Evolutionary conservation across 2,888 invertebrate genomes (phyloP), one percentile per base, ranked within the genome.

Genomic region (Meliscaeva auricollis): DNA sequence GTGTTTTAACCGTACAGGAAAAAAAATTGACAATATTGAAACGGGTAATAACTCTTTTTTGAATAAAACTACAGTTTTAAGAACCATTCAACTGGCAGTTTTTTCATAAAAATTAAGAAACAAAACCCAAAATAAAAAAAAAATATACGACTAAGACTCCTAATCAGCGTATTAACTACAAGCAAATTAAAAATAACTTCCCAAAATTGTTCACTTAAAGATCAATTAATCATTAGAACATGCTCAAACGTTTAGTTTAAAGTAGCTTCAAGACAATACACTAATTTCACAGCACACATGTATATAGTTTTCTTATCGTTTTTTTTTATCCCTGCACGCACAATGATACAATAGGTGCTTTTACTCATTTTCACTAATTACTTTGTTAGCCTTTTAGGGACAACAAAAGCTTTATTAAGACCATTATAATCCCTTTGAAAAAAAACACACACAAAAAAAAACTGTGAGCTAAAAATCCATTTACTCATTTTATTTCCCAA

Each of bases 401-500:
- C 48, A 32, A 48, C 17, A 32, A 48, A 48, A 64, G 5, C 20
- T 17, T 32, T 32, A 66, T 62, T 26, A 26, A 3, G 1, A 17
- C 30, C 4, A 13, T n/a, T n/a, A n/a, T 38, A 6, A 30, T 11
- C 11, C 4, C 44, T 6, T n/a, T 11, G 11, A 50, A 13, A 68
- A 38, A 66, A 70, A 44, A 5, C 26, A 62, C 22, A 41, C 2
- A 32, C 9, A 15, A 44, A 44, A 44, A 60, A 74, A 44, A 5
- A 20, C 41, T 30, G 44, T 44, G 7, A 44, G 52, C 60, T 52
- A 52, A 69, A 68, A 81, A 58, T 52, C 41, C 41, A 50, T 73
- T 69, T 41, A 72, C 70, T 64, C 74, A 41, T 35, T 81, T 72
- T 44, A 73, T 73, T 62, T 79, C 79, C 83, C 83, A 74, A 74